Base-by-base conservation (phyloP, 2,113 vertebrate genomes). In the Nematolebias whitei region DNA sequence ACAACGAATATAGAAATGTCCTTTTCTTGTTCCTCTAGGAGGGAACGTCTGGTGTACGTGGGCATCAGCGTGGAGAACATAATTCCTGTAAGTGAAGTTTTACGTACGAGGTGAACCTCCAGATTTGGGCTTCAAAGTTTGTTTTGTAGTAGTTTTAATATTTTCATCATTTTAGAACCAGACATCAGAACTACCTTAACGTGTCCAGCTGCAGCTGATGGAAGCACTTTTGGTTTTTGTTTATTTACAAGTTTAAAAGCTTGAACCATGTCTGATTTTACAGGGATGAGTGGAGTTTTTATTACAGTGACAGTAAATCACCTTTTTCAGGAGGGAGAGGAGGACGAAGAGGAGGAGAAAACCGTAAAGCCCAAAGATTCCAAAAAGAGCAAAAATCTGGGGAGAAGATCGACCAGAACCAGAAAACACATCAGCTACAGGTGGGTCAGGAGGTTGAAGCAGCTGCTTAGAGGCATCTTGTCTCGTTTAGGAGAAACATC, bases 61-160 rank as follows among this genome's bases (percentile, higher is more conserved):
- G 98, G 98, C 45, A 99, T 99, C 91, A 99, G 97, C 26, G 96
- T 98, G 74, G 98, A 99, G 89, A 99, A 99, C 93, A 99, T 99
- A 87, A 99, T 99, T 76, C 96, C 95, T 78, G 90, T 91, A 65
- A 81, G 79, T 40, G 32, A 18, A 23, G 5, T 29, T 32, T n/a
- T 15, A 35, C 26, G 7, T 1, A 1, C 9, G 7, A 2, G 1
- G 2, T 49, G 11, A 35, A 32, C 16, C 22, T 24, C 24, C 32
- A 16, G 13, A 1, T 15, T 40, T 39, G 5, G 18, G 16, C 20
- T 9, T 10, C 7, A 29, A 29, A 29, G 26, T 29, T n/a, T n/a
- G n/a, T n/a, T n/a, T n/a, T n/a, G n/a, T n/a, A n/a, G n/a, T n/a
- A n/a, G n/a, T n/a, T n/a, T n/a, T n/a, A n/a, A n/a, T n/a, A n/a